A percentile compares a stretch with the other conserved stretches of the same genome.
phyloP scores from a whole-genome alignment of 1,140 invertebrate genomes.

The Drosophila simulans region DNA sequence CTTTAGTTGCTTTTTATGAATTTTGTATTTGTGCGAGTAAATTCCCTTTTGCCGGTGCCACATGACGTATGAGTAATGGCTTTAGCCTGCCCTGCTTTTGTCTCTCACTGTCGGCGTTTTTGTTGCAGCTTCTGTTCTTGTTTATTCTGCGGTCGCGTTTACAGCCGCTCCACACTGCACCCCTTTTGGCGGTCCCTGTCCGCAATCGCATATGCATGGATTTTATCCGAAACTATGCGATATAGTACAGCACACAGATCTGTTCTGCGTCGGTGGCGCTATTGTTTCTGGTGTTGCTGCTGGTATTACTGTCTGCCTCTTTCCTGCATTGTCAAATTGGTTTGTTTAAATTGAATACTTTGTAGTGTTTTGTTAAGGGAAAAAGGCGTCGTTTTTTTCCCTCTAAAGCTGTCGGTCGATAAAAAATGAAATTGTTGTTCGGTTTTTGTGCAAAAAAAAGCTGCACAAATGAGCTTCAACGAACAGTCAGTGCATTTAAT shows the following conservation, averaged over 20 bases:
- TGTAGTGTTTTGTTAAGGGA: slow-evolving; percentile 28
- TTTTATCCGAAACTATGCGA: slow-evolving; percentile 45
- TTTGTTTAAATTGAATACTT: slow-evolving; percentile 78
- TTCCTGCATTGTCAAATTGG: slow-evolving; percentile 68
- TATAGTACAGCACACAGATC: slow-evolving; percentile 23
- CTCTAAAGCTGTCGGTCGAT: background rate
- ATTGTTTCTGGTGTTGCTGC: slow-evolving; percentile 35
- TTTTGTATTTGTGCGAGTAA: slow-evolving; percentile 70
- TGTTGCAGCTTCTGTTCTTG: slow-evolving; percentile 49
- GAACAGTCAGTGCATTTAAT: slow-evolving; percentile 3
- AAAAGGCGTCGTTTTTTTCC: slow-evolving; percentile 13
- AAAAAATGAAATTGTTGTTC: slow-evolving; percentile 29
- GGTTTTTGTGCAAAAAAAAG: slow-evolving; percentile 10
- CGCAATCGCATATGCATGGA: slow-evolving; percentile 59
- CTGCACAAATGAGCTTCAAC: background rate
- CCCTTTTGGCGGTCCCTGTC: slow-evolving; percentile 4
- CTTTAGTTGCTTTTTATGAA: slow-evolving; percentile 65
- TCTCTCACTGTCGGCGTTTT: slow-evolving; percentile 51
- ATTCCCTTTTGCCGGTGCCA: slow-evolving; percentile 65
- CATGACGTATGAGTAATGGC: slow-evolving; percentile 81
- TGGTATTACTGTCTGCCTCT: slow-evolving; percentile 30
- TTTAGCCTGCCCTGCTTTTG: slow-evolving; percentile 64
- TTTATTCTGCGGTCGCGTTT: slow-evolving; percentile 76
- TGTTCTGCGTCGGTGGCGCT: slow-evolving; percentile 30
- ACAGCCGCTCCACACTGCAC: slow-evolving; percentile 16